Conservation (phyloP, 2,797 vertebrate genomes). For the Alfaro cultratus region DNA sequence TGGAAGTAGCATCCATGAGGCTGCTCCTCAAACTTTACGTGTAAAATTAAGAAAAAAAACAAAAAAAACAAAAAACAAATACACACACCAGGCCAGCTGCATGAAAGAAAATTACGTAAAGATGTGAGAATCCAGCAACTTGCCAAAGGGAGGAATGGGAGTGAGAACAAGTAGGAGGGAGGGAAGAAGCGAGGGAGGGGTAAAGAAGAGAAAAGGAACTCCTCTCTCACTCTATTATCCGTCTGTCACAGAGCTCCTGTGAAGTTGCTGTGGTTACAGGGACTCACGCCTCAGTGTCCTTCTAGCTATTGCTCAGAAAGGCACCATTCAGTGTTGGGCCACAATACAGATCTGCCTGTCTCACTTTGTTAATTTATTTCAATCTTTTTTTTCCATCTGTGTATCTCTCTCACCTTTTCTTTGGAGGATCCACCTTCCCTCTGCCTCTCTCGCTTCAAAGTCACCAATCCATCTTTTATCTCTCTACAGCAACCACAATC, state of each 20-base stretch:
- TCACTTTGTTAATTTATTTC: constrained; percentile 31
- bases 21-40: constrained; percentile 60
- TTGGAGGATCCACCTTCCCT: constrained; percentile 19
- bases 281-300: constrained; percentile 82
- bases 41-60: constrained; percentile 30
- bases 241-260: constrained; percentile 80
- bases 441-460: constrained; percentile 43
- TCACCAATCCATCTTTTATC: not conserved
- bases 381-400: constrained; percentile 39
- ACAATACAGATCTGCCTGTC: constrained; percentile 69
- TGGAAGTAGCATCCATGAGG: constrained; percentile 43
- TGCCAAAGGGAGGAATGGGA: constrained; percentile 70
- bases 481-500: constrained; percentile 8
- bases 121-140: constrained; percentile 72
- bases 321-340: constrained; percentile 78
- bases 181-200: constrained; percentile 65
- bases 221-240: constrained; percentile 83
- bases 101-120: constrained; percentile 64
- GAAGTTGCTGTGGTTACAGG: constrained; percentile 80
- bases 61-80: not conserved
- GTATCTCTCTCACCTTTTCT: constrained; percentile 27
- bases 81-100: constrained; percentile 37
- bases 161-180: constrained; percentile 71
- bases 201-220: constrained; percentile 79
- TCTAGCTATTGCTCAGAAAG: constrained; percentile 84